Conservation (phyloP, 2,888 invertebrate genomes). For the Drosophila phalerata region DNA sequence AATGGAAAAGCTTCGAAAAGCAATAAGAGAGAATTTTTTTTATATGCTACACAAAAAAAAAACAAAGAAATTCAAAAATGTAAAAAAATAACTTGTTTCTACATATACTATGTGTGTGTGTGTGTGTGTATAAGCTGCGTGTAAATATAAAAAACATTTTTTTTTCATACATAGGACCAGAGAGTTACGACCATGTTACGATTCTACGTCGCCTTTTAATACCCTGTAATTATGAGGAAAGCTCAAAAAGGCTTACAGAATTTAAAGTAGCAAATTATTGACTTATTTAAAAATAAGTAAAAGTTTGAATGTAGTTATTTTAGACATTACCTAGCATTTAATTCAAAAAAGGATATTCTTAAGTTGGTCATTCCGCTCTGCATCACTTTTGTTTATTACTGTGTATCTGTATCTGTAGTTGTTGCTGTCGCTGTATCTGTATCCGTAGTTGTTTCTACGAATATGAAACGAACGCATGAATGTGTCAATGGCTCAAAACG, state of each 20-base stretch:
- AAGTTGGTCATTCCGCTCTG: background rate
- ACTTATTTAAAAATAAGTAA: background rate
- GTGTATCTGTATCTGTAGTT: slow-evolving; percentile 5
- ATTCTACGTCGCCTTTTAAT: slow-evolving; percentile 22
- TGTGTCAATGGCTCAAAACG: slow-evolving; percentile 82
- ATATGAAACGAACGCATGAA: slow-evolving; percentile 74
- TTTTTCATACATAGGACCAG: slow-evolving; percentile 32
- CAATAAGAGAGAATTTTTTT: slow-evolving; percentile 72
- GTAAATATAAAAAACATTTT: slow-evolving; percentile 76
- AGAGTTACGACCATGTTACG: slow-evolving; percentile 40
- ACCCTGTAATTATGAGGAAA: slow-evolving; percentile 24
- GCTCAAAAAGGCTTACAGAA: background rate
- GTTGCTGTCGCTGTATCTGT: slow-evolving; percentile 23
- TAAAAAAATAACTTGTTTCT: slow-evolving; percentile 41
- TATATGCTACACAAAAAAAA: slow-evolving; percentile 36
- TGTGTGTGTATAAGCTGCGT: slow-evolving; percentile 30
- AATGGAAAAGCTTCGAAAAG: slow-evolving; percentile 77
- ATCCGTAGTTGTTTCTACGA: slow-evolving; percentile 43
- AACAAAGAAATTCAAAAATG: slow-evolving; percentile 50
- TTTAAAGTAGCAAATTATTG: background rate
- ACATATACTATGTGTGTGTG: slow-evolving; percentile 31
- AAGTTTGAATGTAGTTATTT: background rate
- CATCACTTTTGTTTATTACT: slow-evolving; percentile 14
- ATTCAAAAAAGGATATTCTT: slow-evolving; percentile 3
- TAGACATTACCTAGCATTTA: background rate